Evolutionary conservation across 2,888 invertebrate genomes (phyloP).

Genomic region (Dioctria rufipes): DNA sequence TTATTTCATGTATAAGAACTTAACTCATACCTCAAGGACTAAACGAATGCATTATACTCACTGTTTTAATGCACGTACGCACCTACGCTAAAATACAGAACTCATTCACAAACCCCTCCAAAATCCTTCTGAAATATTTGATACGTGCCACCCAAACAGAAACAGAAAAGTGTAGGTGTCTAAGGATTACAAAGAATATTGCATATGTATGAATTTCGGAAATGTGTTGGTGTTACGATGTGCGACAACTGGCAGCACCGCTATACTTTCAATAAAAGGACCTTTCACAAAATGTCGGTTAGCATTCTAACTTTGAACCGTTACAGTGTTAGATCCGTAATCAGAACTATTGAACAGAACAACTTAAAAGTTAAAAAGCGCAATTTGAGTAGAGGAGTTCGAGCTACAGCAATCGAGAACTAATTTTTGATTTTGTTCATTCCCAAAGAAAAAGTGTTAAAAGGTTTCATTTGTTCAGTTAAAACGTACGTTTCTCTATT

Average conservation of each 20-base stretch:
- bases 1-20: no score
- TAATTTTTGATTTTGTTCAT: not conserved
- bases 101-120: not conserved
- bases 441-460: not conserved
- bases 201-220: not conserved
- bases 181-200: not conserved
- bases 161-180: not conserved
- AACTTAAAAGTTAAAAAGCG: not conserved
- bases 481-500: not conserved
- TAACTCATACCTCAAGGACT: no score
- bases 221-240: constrained; percentile 6
- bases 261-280: constrained; percentile 41
- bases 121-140: not conserved
- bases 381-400: not conserved
- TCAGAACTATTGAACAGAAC: not conserved
- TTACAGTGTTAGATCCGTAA: constrained; percentile 5
- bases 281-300: constrained; percentile 38
- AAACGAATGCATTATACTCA: no score
- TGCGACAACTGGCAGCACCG: constrained; percentile 14
- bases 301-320: constrained; percentile 40
- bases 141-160: constrained; percentile 5
- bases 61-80: no score
- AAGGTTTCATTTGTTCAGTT: not conserved
- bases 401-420: not conserved
- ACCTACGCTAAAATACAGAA: no score